These are phyloP conservation scores for Larimichthys crocea DNA, from an alignment of 2,113 vertebrate genomes.

Conservation along the genomic window DNA sequence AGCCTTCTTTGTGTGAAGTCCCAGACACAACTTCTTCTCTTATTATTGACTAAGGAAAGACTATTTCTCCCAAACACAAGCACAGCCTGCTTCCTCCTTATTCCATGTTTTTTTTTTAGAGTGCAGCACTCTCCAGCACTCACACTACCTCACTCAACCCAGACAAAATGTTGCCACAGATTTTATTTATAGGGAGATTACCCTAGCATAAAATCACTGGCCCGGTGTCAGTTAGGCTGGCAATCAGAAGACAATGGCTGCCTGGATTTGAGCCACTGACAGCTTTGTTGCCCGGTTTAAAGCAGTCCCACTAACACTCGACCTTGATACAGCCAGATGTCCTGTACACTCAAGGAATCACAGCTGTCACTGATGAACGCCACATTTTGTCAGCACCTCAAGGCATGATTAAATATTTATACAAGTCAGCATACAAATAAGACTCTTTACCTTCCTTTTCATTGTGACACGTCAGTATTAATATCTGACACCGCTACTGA, in stretches of 20 bases:
- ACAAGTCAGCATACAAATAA: neutral
- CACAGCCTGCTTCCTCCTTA: neutral
- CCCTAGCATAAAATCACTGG: conserved; percentile 20
- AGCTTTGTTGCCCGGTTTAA: conserved; percentile 24
- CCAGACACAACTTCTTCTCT: neutral
- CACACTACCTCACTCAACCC: neutral
- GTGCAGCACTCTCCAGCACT: neutral
- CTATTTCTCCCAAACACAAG: neutral
- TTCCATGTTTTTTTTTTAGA: neutral
- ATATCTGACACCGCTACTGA: no score
- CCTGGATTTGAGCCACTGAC: conserved; percentile 17
- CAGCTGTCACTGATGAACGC: neutral
- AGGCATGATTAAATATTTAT: neutral
- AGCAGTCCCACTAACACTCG: neutral
- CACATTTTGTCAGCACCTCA: neutral
- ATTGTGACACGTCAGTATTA: no score
- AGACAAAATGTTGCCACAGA: neutral
- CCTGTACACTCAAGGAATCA: neutral
- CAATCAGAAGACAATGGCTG: conserved; percentile 16
- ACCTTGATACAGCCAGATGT: neutral
- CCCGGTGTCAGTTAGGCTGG: neutral
- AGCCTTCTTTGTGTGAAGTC: neutral
- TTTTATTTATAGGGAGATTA: conserved; percentile 27
- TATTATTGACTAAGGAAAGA: neutral
- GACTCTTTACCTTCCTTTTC: no score